Base-by-base conservation (phyloP, 1,140 invertebrate species). In the Sycophaga agraensis region DNA sequence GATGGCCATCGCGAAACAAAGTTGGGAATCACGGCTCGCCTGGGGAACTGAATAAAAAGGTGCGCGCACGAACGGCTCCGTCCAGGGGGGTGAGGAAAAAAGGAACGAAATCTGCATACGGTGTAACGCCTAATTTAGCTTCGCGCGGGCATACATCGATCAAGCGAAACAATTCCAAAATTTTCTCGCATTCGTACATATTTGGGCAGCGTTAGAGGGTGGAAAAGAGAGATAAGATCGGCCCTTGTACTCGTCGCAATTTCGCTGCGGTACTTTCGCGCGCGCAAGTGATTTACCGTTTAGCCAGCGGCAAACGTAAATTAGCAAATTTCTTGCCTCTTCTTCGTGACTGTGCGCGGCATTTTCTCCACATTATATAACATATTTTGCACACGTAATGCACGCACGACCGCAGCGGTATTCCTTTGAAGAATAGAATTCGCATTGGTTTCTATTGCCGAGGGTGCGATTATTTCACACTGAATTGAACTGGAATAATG, bases 271-370 rank as follows among this genome's bases (percentile, higher is more conserved):
- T 50, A 62, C 50, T 61, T 61, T 60, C 9, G 19, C 24, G 12
- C 49, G 53, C 24, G 12, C 49, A 45, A 43, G 59, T 62, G 59
- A 62, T 56, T 62, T 62, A 62, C 31, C 53, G 45, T 50, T 55
- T 54, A 54, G 59, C 31, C 21, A 31, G 28, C 28, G 45, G 53
- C 45, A 24, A 26, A 62, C 51, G 17, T 62, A 53, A 62, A 62
- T 62, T 62, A 62, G 59, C 45, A 35, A 56, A 62, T 62, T 62
- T 62, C 59, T 62, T 48, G 53, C 43, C 26, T 42, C 50, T 54
- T 54, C 59, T 54, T 55, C 59, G 59, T 61, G 42, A 48, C 42
- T 31, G 12, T 26, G 26, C 31, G n/a, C 8, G 22, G 43, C 24
- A 46, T 46, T 57, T 37, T 46, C 54, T 35, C 54, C n/a, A n/a